Percentiles rank a stretch among this genome's conserved stretches.
Conservation (phyloP, 2,797 vertebrate species). For the Bufotes viridis region DNA sequence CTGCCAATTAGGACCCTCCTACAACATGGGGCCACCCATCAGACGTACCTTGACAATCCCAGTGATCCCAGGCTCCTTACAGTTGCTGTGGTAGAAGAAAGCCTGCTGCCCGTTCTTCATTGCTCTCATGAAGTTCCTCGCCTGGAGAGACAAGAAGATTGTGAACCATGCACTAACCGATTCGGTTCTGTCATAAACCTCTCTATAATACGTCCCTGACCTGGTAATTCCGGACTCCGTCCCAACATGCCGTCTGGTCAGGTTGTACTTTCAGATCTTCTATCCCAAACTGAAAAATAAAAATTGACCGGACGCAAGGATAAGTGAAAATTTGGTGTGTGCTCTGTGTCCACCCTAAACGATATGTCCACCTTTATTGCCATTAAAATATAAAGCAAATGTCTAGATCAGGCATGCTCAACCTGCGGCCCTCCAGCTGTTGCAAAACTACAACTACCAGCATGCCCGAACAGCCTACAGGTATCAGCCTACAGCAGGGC, state of each 20-base stretch:
- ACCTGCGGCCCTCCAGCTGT: no score
- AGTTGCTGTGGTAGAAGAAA: constrained; percentile 99
- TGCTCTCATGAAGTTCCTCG: constrained; percentile 92
- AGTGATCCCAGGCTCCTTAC: constrained; percentile 92
- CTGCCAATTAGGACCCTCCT: no score
- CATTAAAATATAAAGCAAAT: no score
- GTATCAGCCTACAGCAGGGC: no score
- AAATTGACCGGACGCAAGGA: not conserved
- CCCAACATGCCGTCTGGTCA: constrained; percentile 90
- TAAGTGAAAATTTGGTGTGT: no score
- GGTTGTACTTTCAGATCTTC: constrained; percentile 91
- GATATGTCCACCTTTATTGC: no score
- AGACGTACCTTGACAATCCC: constrained; percentile 84
- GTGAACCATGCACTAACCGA: not conserved
- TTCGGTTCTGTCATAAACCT: no score
- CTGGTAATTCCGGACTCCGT: constrained; percentile 97
- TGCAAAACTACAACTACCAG: no score
- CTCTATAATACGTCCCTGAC: constrained; percentile 67
- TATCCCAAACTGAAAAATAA: constrained; percentile 86
- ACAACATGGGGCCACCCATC: no score
- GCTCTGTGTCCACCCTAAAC: no score
- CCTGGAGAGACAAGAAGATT: constrained; percentile 72
- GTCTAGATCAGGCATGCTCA: no score
- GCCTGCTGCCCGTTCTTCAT: constrained; percentile 89
- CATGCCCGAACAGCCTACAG: no score